Percentiles rank a stretch among this genome's conserved stretches.
phyloP scores from a whole-genome alignment of 2,113 vertebrate genomes.

The Zeus faber region DNA sequence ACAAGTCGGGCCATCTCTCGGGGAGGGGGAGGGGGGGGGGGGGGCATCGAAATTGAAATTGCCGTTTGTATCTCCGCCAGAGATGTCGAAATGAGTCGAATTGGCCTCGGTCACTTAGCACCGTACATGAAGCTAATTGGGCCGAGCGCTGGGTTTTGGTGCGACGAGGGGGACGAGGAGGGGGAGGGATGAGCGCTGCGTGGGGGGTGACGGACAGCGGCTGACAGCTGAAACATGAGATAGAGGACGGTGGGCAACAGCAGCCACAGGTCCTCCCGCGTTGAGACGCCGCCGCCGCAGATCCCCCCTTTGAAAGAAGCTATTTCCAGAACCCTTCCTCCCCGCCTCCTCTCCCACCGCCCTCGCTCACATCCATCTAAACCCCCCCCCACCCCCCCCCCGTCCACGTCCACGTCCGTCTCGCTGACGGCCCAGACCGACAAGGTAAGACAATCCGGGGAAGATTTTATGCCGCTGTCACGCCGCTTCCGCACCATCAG shows the following conservation, averaged over 20 bases:
- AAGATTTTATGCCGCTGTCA: neutral
- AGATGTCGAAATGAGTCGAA: slow-evolving; percentile 30
- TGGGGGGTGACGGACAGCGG: neutral
- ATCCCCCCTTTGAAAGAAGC: slow-evolving; percentile 50
- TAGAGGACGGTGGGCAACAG: slow-evolving; percentile 36
- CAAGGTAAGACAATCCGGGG: slow-evolving; percentile 49
- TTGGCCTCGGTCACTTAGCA: slow-evolving; percentile 28
- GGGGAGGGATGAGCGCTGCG: slow-evolving; percentile 19
- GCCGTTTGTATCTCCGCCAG: slow-evolving; percentile 22
- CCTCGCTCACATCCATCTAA: slow-evolving; percentile 21
- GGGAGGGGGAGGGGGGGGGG: slow-evolving; percentile 19
- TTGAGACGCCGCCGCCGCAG: slow-evolving; percentile 35
- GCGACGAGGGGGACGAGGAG: neutral
- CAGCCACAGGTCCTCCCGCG: slow-evolving; percentile 28
- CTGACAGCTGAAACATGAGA: slow-evolving; percentile 39
- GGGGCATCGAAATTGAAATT: slow-evolving; percentile 11
- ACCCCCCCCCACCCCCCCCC: slow-evolving; percentile 23
- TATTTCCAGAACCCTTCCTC: slow-evolving; percentile 44
- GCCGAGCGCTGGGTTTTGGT: neutral
- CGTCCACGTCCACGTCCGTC: slow-evolving; percentile 23
- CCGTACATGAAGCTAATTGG: neutral
- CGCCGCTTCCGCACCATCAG: too few relatives aligned
- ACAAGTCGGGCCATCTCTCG: slow-evolving; percentile 31
- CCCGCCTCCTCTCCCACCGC: slow-evolving; percentile 23
- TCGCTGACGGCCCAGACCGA: slow-evolving; percentile 24